These are phyloP conservation scores for Carcharodon carcharias DNA, from an alignment of 2,797 vertebrate species.

Conservation along the genomic window DNA sequence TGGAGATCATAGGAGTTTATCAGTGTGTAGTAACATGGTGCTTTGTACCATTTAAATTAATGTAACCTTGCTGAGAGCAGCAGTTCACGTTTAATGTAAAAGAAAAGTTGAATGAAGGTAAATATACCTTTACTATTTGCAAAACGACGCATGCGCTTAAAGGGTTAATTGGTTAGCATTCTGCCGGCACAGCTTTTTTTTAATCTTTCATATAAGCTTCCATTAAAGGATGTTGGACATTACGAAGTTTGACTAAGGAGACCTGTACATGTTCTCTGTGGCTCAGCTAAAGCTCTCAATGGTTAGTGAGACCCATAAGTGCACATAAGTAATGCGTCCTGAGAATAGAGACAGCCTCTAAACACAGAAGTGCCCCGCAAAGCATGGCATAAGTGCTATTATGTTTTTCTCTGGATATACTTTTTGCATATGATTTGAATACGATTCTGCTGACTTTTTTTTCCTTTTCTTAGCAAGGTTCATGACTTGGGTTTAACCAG, in stretches of 20 bases:
- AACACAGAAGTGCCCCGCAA: slow-evolving; percentile 32
- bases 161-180: slow-evolving; percentile 63
- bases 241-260: slow-evolving; percentile 53
- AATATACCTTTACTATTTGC: neutral
- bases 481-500: neutral
- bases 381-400: neutral
- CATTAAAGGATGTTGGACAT: slow-evolving; percentile 54
- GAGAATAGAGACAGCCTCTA: slow-evolving; percentile 35
- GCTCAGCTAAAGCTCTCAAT: slow-evolving; percentile 58
- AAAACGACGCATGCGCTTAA: slow-evolving; percentile 44
- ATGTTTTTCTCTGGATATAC: neutral
- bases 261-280: slow-evolving; percentile 39
- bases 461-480: neutral
- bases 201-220: slow-evolving; percentile 60
- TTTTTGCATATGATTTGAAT: neutral
- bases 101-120: neutral
- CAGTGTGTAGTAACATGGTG: neutral
- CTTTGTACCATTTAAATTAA: neutral
- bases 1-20: neutral
- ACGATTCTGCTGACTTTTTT: neutral
- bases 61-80: neutral
- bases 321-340: slow-evolving; percentile 34
- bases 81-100: neutral
- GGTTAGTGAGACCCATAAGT: slow-evolving; percentile 65
- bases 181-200: slow-evolving; percentile 48